Evolutionary conservation across 2,888 invertebrate genomes (phyloP).

Genomic region (Slavum lentiscoides): DNA sequence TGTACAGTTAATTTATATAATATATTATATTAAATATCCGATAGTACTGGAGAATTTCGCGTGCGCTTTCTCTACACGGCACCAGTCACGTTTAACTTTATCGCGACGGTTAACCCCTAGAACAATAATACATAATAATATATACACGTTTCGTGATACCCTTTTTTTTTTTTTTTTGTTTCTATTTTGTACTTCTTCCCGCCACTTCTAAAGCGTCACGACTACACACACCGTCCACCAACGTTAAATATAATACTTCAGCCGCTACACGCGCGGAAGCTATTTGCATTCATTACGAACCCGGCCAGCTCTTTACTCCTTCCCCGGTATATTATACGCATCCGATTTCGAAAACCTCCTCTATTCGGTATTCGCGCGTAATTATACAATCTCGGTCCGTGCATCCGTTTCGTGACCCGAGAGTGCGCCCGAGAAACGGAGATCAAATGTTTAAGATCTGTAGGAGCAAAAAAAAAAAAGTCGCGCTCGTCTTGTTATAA

Average conservation of each 20-base stretch:
- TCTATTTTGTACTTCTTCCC: not conserved
- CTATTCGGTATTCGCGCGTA: not conserved
- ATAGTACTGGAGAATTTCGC: not conserved
- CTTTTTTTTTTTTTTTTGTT: not conserved
- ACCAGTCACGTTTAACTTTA: conserved; percentile 24
- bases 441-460: not conserved
- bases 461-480: too few relatives aligned
- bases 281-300: conserved; percentile 30
- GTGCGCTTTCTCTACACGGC: not conserved
- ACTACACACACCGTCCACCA: not conserved
- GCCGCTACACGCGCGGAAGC: not conserved
- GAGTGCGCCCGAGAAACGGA: not conserved
- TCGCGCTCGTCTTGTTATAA: too few relatives aligned
- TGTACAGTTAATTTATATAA: too few relatives aligned
- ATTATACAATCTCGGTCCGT: not conserved
- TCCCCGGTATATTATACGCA: not conserved
- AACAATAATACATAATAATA: too few relatives aligned
- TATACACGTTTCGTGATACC: not conserved
- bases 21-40: too few relatives aligned
- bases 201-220: not conserved
- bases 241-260: not conserved
- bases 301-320: not conserved
- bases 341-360: not conserved
- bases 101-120: conserved; percentile 3
- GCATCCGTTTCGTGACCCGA: not conserved